phyloP scores from a whole-genome alignment of 2,113 vertebrate species.

The Actenoides lindsayi region DNA sequence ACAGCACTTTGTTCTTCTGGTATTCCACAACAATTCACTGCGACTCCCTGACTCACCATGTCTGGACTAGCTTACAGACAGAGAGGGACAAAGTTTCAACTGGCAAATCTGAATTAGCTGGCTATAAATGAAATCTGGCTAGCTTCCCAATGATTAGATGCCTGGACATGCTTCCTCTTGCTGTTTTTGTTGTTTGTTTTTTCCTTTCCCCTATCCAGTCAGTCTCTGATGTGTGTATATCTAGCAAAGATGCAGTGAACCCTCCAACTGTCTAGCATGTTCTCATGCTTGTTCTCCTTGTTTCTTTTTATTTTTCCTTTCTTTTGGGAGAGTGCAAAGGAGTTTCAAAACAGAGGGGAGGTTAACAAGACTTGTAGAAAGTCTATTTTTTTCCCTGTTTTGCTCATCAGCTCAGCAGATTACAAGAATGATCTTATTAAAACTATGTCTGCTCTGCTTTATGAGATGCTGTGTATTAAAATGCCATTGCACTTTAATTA shows the following conservation, averaged over 20 bases:
- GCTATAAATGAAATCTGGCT: conserved; percentile 76
- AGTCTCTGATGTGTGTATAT: conserved; percentile 73
- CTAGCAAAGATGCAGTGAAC: conserved; percentile 52
- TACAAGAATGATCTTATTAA: conserved; percentile 13
- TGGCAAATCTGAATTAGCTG: conserved; percentile 62
- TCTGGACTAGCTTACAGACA: conserved; percentile 69
- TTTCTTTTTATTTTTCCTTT: neutral
- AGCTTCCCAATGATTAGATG: conserved; percentile 75
- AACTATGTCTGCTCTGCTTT: neutral
- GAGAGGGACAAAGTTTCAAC: conserved; percentile 58
- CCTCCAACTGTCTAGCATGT: conserved; percentile 45
- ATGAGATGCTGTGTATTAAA: neutral
- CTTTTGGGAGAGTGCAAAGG: neutral
- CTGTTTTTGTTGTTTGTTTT: neutral
- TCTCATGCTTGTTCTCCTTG: conserved; percentile 57
- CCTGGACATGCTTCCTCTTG: conserved; percentile 46
- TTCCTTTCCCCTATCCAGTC: conserved; percentile 66
- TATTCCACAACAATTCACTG: conserved; percentile 73
- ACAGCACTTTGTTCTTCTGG: conserved; percentile 77
- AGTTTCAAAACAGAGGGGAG: neutral
- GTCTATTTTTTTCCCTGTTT: neutral
- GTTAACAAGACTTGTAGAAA: conserved; percentile 16
- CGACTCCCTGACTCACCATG: conserved; percentile 74
- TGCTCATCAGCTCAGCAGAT: neutral
- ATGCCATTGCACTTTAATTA: conserved; percentile 8